Evolutionary conservation across 2,113 vertebrate species (phyloP).

Genomic region (Arenaria interpres): DNA sequence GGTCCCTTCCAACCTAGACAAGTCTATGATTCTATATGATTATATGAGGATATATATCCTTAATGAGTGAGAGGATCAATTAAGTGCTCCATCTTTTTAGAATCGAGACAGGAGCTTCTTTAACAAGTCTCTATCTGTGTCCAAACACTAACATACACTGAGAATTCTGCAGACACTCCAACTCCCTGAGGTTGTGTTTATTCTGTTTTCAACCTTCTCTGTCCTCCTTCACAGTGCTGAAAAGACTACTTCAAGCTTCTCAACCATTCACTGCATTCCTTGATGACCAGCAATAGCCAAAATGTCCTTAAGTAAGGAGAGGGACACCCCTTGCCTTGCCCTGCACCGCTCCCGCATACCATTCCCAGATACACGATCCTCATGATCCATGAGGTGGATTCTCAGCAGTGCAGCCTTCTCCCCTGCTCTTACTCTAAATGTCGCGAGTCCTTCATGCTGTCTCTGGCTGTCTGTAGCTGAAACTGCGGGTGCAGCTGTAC

Average conservation of each 20-base stretch:
- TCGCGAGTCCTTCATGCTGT: not conserved
- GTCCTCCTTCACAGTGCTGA: not conserved
- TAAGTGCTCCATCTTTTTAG: not conserved
- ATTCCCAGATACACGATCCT: not conserved
- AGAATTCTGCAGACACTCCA: not conserved
- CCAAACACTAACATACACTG: not conserved
- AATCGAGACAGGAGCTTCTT: not conserved
- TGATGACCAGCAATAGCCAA: not conserved
- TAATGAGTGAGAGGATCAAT: no score
- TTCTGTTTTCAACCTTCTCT: not conserved
- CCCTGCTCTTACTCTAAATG: not conserved
- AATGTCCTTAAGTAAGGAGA: not conserved
- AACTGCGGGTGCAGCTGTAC: not conserved
- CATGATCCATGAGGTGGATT: not conserved
- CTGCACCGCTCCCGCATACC: accelerated
- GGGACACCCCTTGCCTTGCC: not conserved
- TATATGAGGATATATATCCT: not conserved
- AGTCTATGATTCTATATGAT: no score
- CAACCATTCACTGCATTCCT: not conserved
- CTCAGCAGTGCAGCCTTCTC: not conserved
- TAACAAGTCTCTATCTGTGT: not conserved
- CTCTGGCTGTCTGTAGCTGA: not conserved
- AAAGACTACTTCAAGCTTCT: not conserved
- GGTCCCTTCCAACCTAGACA: no score
- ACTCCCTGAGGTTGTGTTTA: not conserved